A percentile compares a stretch with the other conserved stretches of the same genome.
phyloP scores from a whole-genome alignment of 2,888 invertebrate genomes.

The Elmis aenea region DNA sequence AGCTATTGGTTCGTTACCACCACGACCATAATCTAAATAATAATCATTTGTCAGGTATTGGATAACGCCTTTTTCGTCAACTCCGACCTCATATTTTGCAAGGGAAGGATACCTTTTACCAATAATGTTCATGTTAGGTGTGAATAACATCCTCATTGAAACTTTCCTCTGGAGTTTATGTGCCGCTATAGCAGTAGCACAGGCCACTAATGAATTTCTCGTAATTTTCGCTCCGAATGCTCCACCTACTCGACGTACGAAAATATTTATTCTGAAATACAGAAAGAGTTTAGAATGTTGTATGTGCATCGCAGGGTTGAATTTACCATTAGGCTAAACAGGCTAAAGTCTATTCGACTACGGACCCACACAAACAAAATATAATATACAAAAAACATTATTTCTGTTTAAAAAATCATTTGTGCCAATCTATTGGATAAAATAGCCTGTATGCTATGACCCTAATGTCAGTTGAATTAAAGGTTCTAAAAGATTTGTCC shows the following conservation, averaged over 20 bases:
- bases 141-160: slow-evolving; percentile 63
- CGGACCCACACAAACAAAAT: no score
- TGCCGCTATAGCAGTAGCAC: slow-evolving; percentile 67
- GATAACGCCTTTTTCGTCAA: slow-evolving; percentile 60
- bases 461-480: no score
- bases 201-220: slow-evolving; percentile 54
- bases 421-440: no score
- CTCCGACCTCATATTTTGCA: slow-evolving; percentile 62
- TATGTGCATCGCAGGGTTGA: slow-evolving; percentile 55
- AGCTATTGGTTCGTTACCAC: slow-evolving; percentile 51
- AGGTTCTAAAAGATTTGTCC: no score
- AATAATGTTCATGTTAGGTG: slow-evolving; percentile 64
- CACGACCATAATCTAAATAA: slow-evolving; percentile 54
- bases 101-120: slow-evolving; percentile 62
- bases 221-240: slow-evolving; percentile 75
- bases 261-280: slow-evolving; percentile 61
- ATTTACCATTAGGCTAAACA: no score
- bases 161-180: slow-evolving; percentile 59
- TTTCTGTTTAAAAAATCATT: no score
- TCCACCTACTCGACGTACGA: slow-evolving; percentile 72
- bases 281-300: no score
- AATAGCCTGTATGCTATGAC: no score
- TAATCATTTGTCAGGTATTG: slow-evolving; percentile 56
- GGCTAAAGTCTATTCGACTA: no score
- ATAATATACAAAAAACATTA: no score